These are phyloP conservation scores for Phrynosoma blainvillii DNA, from an alignment of 2,113 vertebrate genomes.

Conservation along the genomic window DNA sequence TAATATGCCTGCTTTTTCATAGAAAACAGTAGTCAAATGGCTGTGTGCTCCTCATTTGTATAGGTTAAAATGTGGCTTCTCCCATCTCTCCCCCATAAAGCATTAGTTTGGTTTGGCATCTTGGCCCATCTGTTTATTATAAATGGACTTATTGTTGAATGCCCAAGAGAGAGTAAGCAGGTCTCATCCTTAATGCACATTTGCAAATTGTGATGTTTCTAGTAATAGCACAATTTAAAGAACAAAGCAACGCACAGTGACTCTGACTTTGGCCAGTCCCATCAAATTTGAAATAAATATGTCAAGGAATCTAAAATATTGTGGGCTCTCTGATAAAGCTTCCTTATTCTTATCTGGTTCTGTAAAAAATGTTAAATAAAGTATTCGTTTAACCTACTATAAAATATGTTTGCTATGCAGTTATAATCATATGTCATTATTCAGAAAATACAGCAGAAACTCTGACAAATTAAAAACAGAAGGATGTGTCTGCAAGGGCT, in stretches of 20 bases:
- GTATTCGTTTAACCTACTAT: constrained; percentile 78
- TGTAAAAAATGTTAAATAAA: constrained; percentile 78
- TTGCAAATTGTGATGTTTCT: constrained; percentile 58
- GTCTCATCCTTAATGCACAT: constrained; percentile 43
- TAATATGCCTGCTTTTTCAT: neutral
- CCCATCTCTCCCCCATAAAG: constrained; percentile 25
- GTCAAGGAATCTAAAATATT: constrained; percentile 73
- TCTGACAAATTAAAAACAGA: constrained; percentile 86
- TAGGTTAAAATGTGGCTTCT: constrained; percentile 59
- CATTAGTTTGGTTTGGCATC: constrained; percentile 70
- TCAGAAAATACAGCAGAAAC: constrained; percentile 84
- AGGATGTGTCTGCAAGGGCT: constrained; percentile 83
- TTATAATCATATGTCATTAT: constrained; percentile 84
- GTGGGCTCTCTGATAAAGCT: constrained; percentile 72
- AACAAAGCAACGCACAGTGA: constrained; percentile 74
- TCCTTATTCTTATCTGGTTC: constrained; percentile 76
- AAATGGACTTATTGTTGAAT: constrained; percentile 65
- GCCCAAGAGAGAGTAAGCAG: constrained; percentile 53
- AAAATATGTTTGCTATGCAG: constrained; percentile 83
- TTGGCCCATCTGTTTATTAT: constrained; percentile 69
- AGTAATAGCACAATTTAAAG: constrained; percentile 71
- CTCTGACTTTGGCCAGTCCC: constrained; percentile 70
- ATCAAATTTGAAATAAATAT: constrained; percentile 79
- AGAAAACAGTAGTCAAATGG: constrained; percentile 31
- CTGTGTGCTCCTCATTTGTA: constrained; percentile 59